Evolutionary conservation across 2,888 invertebrate species (phyloP).

Genomic region (Sesia bembeciformis): DNA sequence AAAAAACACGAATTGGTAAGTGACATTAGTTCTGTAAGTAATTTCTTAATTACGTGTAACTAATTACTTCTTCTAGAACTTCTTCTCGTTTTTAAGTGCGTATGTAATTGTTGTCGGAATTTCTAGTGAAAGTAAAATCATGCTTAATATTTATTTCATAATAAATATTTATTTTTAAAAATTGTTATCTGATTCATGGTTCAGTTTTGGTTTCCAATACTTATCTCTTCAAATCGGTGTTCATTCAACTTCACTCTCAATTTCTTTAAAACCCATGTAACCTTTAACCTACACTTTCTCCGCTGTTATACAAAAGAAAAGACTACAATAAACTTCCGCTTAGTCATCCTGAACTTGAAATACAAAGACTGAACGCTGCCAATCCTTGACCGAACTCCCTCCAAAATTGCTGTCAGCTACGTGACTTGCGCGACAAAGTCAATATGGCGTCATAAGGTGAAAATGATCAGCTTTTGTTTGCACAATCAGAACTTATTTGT

Average conservation of each 20-base stretch:
- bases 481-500: slow-evolving; percentile 7
- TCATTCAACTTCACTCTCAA: slow-evolving; percentile 12
- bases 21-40: too few species aligned
- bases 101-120: too few species aligned
- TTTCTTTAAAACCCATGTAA: slow-evolving; percentile 12
- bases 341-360: slow-evolving; percentile 46
- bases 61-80: too few species aligned
- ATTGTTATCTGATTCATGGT: too few species aligned
- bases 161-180: too few species aligned
- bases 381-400: slow-evolving; percentile 32
- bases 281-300: slow-evolving; percentile 56
- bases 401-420: slow-evolving; percentile 17
- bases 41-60: too few species aligned
- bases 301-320: slow-evolving; percentile 31
- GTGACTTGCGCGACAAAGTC: slow-evolving; percentile 4
- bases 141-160: too few species aligned
- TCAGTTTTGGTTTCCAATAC: too few species aligned
- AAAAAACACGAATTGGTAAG: too few species aligned
- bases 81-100: too few species aligned
- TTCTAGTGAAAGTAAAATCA: too few species aligned
- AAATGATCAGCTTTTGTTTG: slow-evolving; percentile 15
- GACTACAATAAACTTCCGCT: slow-evolving; percentile 24
- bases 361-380: slow-evolving; percentile 13
- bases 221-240: too few species aligned
- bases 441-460: slow-evolving; percentile 11